These are phyloP conservation scores for Zenarchopterus dispar DNA, from an alignment of 2,797 vertebrate genomes.

Conservation along the genomic window DNA sequence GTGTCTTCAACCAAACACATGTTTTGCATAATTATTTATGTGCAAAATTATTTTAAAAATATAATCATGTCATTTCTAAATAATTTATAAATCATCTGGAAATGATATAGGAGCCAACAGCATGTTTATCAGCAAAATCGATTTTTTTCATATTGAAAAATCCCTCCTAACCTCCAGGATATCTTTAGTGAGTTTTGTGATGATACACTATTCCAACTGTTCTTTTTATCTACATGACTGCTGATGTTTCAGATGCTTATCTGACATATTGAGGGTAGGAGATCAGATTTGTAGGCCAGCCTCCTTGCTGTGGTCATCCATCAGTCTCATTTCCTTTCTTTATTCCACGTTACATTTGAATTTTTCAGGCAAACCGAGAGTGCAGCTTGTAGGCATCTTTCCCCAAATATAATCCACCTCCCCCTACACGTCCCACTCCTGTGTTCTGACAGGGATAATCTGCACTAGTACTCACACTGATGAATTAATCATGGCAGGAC, in stretches of 20 bases:
- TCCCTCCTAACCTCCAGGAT: constrained; percentile 6
- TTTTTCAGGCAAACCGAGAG: neutral
- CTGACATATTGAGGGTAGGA: constrained; percentile 41
- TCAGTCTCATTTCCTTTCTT: constrained; percentile 17
- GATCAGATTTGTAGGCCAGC: constrained; percentile 18
- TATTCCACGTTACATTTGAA: constrained; percentile 8
- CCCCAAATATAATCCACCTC: constrained; percentile 53
- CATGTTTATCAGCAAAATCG: too few species aligned
- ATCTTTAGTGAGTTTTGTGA: constrained; percentile 9
- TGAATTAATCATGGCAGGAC: constrained; percentile 65
- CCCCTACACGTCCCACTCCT: constrained; percentile 45
- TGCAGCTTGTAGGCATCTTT: constrained; percentile 18
- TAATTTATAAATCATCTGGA: too few species aligned
- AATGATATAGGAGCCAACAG: too few species aligned
- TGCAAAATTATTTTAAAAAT: too few species aligned
- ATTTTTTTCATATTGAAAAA: too few species aligned
- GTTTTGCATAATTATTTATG: too few species aligned
- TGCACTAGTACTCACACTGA: constrained; percentile 47
- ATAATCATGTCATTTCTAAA: too few species aligned
- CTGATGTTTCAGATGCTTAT: constrained; percentile 42
- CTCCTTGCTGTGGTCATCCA: constrained; percentile 37
- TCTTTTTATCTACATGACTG: constrained; percentile 12
- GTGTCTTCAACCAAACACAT: too few species aligned
- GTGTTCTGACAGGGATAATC: constrained; percentile 65
- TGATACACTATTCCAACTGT: neutral